These are phyloP conservation scores for Psilopogon haemacephalus DNA, from an alignment of 2,113 vertebrate species.

Conservation along the genomic window DNA sequence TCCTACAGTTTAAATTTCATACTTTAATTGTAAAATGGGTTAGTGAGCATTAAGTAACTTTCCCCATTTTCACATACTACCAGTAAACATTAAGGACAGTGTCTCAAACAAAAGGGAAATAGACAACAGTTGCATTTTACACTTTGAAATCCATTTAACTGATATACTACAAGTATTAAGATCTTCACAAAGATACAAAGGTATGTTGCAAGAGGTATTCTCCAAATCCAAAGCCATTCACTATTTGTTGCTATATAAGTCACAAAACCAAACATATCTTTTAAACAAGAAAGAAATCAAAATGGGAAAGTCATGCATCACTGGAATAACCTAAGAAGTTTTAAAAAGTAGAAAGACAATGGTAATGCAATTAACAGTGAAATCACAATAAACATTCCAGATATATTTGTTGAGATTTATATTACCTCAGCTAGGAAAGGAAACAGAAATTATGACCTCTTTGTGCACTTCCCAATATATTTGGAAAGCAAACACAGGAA, in stretches of 20 bases:
- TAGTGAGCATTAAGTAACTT: neutral
- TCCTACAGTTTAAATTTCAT: neutral
- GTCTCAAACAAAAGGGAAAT: neutral
- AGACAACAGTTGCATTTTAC: neutral
- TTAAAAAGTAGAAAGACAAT: neutral
- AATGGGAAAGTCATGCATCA: fast-evolving
- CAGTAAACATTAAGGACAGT: neutral
- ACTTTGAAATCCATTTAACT: neutral
- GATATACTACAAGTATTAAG: neutral
- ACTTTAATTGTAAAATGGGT: neutral
- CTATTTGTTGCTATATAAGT: neutral
- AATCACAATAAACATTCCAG: neutral
- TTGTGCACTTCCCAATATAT: neutral
- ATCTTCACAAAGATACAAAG: neutral
- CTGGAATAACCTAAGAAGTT: fast-evolving
- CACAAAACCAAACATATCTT: neutral
- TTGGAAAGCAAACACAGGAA: neutral
- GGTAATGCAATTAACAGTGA: neutral
- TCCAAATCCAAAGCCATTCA: neutral
- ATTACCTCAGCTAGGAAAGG: neutral
- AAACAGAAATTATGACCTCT: neutral
- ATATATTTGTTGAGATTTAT: neutral
- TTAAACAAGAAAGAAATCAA: neutral
- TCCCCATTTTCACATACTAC: neutral
- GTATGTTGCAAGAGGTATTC: neutral